These are phyloP conservation scores for Epinotia nisella DNA, from an alignment of 2,888 invertebrate species.

Conservation along the genomic window DNA sequence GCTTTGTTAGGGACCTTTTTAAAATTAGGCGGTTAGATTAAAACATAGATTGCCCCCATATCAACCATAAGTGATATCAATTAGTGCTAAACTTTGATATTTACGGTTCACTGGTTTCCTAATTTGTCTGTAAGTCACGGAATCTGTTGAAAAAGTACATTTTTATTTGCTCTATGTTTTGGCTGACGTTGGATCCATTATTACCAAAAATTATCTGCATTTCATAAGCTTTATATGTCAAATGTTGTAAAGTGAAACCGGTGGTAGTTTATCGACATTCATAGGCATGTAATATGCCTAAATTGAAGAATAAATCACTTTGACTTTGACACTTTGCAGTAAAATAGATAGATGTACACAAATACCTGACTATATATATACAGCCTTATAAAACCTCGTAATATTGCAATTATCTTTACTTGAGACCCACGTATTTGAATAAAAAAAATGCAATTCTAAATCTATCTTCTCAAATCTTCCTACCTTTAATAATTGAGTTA, in stretches of 20 bases:
- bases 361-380: not conserved
- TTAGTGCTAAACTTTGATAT: not conserved
- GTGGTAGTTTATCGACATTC: too few species aligned
- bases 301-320: too few species aligned
- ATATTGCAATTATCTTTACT: not conserved
- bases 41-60: not conserved
- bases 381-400: not conserved
- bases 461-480: not conserved
- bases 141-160: too few species aligned
- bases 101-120: not conserved
- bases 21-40: not conserved
- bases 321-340: too few species aligned
- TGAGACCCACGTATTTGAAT: not conserved
- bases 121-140: too few species aligned
- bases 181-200: not conserved
- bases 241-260: too few species aligned
- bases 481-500: not conserved
- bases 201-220: too few species aligned
- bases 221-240: too few species aligned
- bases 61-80: not conserved
- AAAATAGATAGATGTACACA: not conserved
- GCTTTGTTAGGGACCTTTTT: not conserved
- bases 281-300: too few species aligned
- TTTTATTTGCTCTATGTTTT: not conserved
- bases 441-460: too few species aligned